Evolutionary conservation across 2,113 vertebrate genomes (phyloP), one percentile per base, ranked within the genome.

Genomic region (Bujurquina vittata): DNA sequence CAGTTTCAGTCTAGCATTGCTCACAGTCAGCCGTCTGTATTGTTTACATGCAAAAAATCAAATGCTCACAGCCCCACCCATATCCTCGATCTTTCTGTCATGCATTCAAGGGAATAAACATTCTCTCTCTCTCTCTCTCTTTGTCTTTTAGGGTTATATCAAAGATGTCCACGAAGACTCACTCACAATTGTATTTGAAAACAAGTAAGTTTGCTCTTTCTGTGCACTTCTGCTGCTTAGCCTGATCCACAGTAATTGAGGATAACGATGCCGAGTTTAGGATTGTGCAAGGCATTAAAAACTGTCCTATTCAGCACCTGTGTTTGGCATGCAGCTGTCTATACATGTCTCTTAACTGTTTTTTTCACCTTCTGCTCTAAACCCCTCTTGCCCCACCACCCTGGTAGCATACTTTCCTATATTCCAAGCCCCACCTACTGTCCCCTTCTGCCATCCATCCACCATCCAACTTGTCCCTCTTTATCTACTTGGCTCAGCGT

Each of bases 131-230:
- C 3, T 58, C 33, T 67, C 37, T 88, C 23, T 87, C 54, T 56
- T 88, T 84, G 33, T 78, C 43, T 93, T 94, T 74, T 87, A 98
- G 97, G 97, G 96, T 80, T 97, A 96, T 93, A 96, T 98, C 92
- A 97, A 98, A 91, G 97, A 98, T 94, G 96, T 98, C 75, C 97
- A 97, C 8, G 97, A 98, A 93, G 97, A 98, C 89, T 97, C 97
- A 1, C 96, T 98, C 91, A 97, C 97, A 76, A 97, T 98, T 87
- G 96, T 96, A 86, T 98, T 98, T 94, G 97, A 97, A 95, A 98
- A 98, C 96, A 98, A 98, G 97, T 98, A 96, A 96, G 97, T 88
- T 54, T 76, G 52, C 14, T 67, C 7, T 59, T 43, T 52, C 20
- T 33, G 11, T 40, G 43, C 18, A n/a, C 31, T 63, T 61, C 7